Conservation (phyloP, 2,888 invertebrate genomes). For the Griposia aprilina region DNA sequence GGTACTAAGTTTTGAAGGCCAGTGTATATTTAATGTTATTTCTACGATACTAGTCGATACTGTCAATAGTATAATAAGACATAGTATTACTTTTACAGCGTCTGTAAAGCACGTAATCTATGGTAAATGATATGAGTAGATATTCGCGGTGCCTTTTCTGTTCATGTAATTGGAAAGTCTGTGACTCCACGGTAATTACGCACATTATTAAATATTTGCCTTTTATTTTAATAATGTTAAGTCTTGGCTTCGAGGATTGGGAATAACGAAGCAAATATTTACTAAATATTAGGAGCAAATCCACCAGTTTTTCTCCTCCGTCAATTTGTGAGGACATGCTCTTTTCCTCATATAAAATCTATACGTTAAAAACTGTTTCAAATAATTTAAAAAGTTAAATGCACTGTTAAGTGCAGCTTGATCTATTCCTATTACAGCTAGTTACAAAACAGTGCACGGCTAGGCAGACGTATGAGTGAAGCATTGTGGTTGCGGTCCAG, state of each 20-base stretch:
- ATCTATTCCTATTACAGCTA: constrained; percentile 12
- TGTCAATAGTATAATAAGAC: background rate
- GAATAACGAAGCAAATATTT: constrained; percentile 15
- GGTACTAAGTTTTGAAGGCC: too few relatives aligned
- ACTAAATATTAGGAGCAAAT: background rate
- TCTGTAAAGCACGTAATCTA: background rate
- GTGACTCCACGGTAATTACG: constrained; percentile 4
- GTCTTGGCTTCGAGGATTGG: constrained; percentile 11
- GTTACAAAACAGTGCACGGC: constrained; percentile 34
- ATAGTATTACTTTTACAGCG: background rate
- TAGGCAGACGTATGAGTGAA: constrained; percentile 63
- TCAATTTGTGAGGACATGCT: background rate
- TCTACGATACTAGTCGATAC: background rate
- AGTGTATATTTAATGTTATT: background rate
- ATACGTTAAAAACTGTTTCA: background rate
- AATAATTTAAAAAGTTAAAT: background rate
- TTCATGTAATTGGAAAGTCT: background rate
- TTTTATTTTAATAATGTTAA: constrained; percentile 23
- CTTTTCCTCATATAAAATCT: background rate
- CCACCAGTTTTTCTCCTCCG: background rate
- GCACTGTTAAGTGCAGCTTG: background rate
- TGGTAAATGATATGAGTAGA: background rate
- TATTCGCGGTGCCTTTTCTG: background rate
- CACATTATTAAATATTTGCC: constrained; percentile 27
- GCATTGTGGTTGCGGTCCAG: constrained; percentile 63